A percentile compares a stretch with the other conserved stretches of the same genome.
Conservation (phyloP, 2,113 vertebrate genomes). For the Halcyon senegalensis region DNA sequence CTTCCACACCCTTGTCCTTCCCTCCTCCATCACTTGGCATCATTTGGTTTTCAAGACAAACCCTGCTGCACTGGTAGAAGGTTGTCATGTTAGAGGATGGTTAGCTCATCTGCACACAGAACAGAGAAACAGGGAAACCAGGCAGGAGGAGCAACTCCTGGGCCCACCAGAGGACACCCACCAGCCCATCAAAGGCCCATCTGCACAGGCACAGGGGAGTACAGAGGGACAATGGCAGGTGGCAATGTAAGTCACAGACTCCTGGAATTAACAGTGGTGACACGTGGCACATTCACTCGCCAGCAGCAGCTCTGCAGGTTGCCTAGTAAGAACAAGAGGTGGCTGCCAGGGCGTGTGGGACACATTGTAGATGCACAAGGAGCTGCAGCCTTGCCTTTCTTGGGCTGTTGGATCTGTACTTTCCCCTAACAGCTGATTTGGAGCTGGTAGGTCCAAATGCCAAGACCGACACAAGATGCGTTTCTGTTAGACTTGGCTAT, state of each 20-base stretch:
- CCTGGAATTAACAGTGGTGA: not conserved
- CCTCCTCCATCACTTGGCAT: not conserved
- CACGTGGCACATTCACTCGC: not conserved
- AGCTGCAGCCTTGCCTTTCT: not conserved
- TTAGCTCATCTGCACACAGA: not conserved
- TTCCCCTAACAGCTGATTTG: not conserved
- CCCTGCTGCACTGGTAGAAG: not conserved
- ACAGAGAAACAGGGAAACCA: not conserved
- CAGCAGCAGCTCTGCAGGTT: not conserved
- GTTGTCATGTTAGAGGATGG: not conserved
- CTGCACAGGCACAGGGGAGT: not conserved
- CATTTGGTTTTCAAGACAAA: not conserved
- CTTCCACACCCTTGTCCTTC: not conserved
- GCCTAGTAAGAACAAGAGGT: not conserved
- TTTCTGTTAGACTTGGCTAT: not conserved
- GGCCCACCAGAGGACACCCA: not conserved
- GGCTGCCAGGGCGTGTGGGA: not conserved
- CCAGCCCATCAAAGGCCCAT: not conserved
- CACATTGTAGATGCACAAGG: not conserved
- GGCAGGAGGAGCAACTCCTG: not conserved
- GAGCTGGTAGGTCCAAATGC: not conserved
- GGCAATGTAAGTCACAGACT: not conserved
- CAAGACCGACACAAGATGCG: not conserved
- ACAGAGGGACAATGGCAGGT: not conserved
- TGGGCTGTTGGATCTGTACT: not conserved